Evolutionary conservation across 2,113 vertebrate species (phyloP).

Genomic region (Triplophysa siluroides): DNA sequence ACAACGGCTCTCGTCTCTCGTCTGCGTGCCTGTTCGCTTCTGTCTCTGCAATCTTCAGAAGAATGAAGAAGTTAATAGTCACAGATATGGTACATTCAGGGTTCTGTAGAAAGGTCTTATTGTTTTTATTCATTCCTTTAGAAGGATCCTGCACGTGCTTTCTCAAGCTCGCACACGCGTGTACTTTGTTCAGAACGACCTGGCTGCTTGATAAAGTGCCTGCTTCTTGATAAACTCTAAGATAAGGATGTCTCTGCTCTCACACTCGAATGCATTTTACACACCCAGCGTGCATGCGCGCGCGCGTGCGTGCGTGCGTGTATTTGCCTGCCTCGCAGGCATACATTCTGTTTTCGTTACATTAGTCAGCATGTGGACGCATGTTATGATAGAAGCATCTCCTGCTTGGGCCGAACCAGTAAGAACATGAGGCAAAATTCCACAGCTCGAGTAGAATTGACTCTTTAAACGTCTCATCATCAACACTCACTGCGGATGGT

Average conservation of each 20-base stretch:
- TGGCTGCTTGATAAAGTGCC: not conserved
- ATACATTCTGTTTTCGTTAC: constrained; percentile 24
- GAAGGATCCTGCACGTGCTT: not conserved
- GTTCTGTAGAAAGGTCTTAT: no score
- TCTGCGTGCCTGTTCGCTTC: not conserved
- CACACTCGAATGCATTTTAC: not conserved
- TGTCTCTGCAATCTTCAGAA: not conserved
- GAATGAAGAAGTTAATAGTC: no score
- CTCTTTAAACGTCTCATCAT: not conserved
- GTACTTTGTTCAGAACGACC: not conserved
- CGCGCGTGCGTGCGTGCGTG: constrained; percentile 1
- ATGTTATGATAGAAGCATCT: constrained; percentile 31
- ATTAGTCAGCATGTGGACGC: constrained; percentile 42
- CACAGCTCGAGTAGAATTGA: not conserved
- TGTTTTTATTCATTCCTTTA: no score
- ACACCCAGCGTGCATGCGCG: not conserved
- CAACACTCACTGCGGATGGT: no score
- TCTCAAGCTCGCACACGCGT: not conserved
- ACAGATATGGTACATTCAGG: no score
- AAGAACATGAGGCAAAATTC: constrained; percentile 27
- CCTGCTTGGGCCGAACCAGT: constrained; percentile 18
- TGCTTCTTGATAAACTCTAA: not conserved
- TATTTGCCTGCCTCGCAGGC: not conserved
- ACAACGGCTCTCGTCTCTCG: no score
- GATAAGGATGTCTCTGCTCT: not conserved